phyloP scores from a whole-genome alignment of 2,113 vertebrate genomes.

The Naja naja region DNA sequence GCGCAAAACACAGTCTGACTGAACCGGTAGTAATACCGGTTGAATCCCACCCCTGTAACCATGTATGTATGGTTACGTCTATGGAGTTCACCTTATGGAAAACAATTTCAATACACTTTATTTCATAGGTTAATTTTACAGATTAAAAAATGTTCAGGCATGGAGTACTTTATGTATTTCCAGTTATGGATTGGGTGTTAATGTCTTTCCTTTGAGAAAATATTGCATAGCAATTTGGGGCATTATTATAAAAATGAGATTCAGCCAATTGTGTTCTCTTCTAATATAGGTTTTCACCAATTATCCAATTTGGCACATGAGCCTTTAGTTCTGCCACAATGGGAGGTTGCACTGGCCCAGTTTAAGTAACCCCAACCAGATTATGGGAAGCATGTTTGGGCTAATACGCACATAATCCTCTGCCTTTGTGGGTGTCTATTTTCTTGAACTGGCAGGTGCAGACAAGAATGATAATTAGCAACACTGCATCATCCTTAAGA shows the following conservation, averaged over 20 bases:
- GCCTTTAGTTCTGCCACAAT: background rate
- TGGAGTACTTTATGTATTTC: background rate
- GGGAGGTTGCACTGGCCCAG: background rate
- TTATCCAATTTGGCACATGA: background rate
- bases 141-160: background rate
- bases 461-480: background rate
- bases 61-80: background rate
- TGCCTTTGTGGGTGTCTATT: background rate
- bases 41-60: no score
- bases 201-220: background rate
- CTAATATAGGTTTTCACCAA: background rate
- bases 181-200: background rate
- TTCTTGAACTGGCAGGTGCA: background rate
- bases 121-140: background rate
- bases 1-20: no score
- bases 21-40: no score
- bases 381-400: background rate
- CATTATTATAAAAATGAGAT: background rate
- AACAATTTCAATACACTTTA: background rate
- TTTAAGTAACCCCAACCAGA: background rate
- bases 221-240: background rate
- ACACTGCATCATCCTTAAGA: background rate
- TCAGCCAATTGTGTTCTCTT: background rate
- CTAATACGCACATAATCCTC: background rate
- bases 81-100: background rate